phyloP scores from a whole-genome alignment of 2,888 invertebrate genomes.

The Tiliacea citrago region DNA sequence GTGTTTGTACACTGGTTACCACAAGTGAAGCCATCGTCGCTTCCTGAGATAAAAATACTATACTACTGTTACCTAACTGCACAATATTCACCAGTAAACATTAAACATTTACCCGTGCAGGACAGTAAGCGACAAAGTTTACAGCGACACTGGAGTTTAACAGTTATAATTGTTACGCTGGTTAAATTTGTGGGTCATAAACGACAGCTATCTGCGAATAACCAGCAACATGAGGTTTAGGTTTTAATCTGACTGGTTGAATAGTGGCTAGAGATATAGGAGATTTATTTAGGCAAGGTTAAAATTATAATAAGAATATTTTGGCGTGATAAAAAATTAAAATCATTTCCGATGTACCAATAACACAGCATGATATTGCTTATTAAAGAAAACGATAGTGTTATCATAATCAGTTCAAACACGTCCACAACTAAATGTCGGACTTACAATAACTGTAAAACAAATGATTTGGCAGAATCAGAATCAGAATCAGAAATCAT shows the following conservation, averaged over 20 bases:
- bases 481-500: too few species aligned
- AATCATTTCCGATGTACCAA: too few species aligned
- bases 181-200: constrained; percentile 40
- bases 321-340: too few species aligned
- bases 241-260: not conserved
- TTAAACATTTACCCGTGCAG: constrained; percentile 9
- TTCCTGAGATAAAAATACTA: too few species aligned
- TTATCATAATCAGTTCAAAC: not conserved
- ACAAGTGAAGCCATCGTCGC: too few species aligned
- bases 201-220: constrained; percentile 16
- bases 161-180: constrained; percentile 22
- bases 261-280: not conserved
- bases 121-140: constrained; percentile 37
- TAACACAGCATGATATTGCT: too few species aligned
- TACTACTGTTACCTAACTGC: not conserved
- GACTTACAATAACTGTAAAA: not conserved
- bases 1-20: too few species aligned
- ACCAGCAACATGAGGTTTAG: not conserved
- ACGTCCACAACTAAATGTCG: not conserved
- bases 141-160: constrained; percentile 28
- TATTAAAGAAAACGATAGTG: not conserved
- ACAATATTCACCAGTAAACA: not conserved
- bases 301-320: too few species aligned
- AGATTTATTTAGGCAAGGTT: not conserved
- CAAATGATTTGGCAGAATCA: too few species aligned